These are phyloP conservation scores for Drosophila planitibia DNA, from an alignment of 2,888 invertebrate genomes.

Conservation along the genomic window DNA sequence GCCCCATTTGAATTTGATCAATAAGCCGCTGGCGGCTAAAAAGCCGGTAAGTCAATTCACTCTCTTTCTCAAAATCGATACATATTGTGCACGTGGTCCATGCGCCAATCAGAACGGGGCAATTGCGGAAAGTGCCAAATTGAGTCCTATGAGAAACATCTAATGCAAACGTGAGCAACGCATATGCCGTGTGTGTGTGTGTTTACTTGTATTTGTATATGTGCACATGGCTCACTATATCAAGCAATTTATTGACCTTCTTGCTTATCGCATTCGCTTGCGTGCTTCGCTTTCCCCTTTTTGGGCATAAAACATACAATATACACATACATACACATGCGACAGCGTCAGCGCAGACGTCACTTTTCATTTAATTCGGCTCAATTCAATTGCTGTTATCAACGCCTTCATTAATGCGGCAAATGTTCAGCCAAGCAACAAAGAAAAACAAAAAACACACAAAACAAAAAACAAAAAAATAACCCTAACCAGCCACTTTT, in stretches of 20 bases:
- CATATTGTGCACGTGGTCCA: conserved; percentile 46
- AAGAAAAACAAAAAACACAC: conserved; percentile 2
- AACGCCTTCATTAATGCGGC: conserved; percentile 20
- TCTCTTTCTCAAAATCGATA: not conserved
- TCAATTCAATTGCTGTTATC: conserved; percentile 45
- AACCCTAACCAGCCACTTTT: conserved; percentile 32
- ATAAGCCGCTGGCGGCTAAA: conserved; percentile 85
- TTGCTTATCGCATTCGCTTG: conserved; percentile 68
- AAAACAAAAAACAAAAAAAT: not conserved
- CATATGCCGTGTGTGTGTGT: not conserved
- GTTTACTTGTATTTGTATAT: conserved; percentile 23
- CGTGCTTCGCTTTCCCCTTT: conserved; percentile 49
- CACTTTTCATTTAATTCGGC: conserved; percentile 40
- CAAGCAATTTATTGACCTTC: conserved; percentile 76
- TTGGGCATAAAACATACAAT: conserved; percentile 22
- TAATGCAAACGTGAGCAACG: conserved; percentile 21
- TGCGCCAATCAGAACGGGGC: conserved; percentile 39
- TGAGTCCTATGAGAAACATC: conserved; percentile 11
- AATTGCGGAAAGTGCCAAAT: conserved; percentile 8
- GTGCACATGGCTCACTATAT: conserved; percentile 62
- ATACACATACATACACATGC: not conserved
- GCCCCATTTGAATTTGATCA: conserved; percentile 85
- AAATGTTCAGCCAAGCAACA: conserved; percentile 25
- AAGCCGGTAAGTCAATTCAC: conserved; percentile 82
- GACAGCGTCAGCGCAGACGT: conserved; percentile 40